Evolutionary conservation across 2,888 invertebrate species (phyloP).

Genomic region (Hedychridium roseum): DNA sequence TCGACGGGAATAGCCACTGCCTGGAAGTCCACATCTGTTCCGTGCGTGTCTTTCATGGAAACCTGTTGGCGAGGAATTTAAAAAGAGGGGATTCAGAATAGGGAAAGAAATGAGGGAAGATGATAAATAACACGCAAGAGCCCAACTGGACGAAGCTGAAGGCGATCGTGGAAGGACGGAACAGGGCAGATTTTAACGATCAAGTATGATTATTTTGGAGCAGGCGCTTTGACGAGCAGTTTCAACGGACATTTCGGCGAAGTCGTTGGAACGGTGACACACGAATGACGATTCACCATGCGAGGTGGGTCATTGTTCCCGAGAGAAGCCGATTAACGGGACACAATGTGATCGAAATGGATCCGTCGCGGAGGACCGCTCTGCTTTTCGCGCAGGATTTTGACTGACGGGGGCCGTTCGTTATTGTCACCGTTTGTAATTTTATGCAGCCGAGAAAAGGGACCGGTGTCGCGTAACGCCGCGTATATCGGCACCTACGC

Average conservation of each 20-base stretch:
- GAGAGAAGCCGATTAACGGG: constrained; percentile 14
- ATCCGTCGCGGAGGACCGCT: too few relatives aligned
- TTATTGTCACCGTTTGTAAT: too few relatives aligned
- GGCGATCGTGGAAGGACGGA: constrained; percentile 4
- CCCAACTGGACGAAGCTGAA: constrained; percentile 7
- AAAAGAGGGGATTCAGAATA: constrained; percentile 17
- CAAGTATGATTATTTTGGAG: neutral
- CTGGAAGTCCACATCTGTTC: neutral
- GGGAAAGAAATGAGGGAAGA: constrained; percentile 19
- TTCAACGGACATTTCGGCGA: constrained; percentile 14
- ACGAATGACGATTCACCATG: neutral
- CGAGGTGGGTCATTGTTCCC: constrained; percentile 8
- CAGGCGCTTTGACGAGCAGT: constrained; percentile 15
- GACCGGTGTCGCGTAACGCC: too few relatives aligned
- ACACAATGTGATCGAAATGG: constrained; percentile 3
- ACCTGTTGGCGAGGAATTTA: constrained; percentile 29
- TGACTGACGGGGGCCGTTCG: too few relatives aligned
- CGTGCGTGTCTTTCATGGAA: constrained; percentile 12
- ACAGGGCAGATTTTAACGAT: neutral
- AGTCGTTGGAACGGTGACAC: neutral
- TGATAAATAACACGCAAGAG: constrained; percentile 16
- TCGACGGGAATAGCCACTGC: too few relatives aligned
- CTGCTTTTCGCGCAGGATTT: too few relatives aligned
- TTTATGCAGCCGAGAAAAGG: too few relatives aligned
- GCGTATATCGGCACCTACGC: too few relatives aligned